A percentile compares a stretch with the other conserved stretches of the same genome.
These are phyloP conservation scores for Leucoptera coffeella DNA, from an alignment of 2,888 invertebrate species.

Conservation along the genomic window DNA sequence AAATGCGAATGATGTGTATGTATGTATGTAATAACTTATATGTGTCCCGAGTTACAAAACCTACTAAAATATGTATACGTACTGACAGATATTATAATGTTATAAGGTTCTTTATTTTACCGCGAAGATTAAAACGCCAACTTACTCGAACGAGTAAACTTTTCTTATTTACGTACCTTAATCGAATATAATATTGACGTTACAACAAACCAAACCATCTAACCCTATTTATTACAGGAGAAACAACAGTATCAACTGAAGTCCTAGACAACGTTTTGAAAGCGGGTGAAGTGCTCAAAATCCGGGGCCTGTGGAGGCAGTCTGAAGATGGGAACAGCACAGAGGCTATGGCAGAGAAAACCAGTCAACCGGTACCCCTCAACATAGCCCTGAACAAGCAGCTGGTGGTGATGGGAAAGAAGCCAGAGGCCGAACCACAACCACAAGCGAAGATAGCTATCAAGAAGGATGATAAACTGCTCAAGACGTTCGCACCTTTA, in stretches of 20 bases:
- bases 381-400: slow-evolving; percentile 20
- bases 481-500: slow-evolving; percentile 30
- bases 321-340: slow-evolving; percentile 39
- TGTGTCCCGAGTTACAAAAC: too few species aligned
- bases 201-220: neutral
- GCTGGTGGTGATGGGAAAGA: slow-evolving; percentile 13
- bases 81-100: too few species aligned
- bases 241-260: slow-evolving; percentile 80
- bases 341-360: slow-evolving; percentile 22
- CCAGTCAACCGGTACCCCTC: slow-evolving; percentile 11
- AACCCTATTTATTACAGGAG: slow-evolving; percentile 32
- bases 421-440: slow-evolving; percentile 8
- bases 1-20: too few species aligned
- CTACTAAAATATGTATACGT: too few species aligned
- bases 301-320: slow-evolving; percentile 73
- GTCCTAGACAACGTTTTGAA: slow-evolving; percentile 73
- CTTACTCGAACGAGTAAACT: neutral
- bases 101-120: neutral
- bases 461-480: slow-evolving; percentile 43
- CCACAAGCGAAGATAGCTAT: slow-evolving; percentile 23
- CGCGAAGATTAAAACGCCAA: neutral
- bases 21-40: too few species aligned
- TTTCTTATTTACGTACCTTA: too few species aligned
- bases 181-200: neutral
- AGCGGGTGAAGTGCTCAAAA: slow-evolving; percentile 76